phyloP scores from a whole-genome alignment of 2,888 invertebrate genomes.

The Scaptomyza caliginosa region DNA sequence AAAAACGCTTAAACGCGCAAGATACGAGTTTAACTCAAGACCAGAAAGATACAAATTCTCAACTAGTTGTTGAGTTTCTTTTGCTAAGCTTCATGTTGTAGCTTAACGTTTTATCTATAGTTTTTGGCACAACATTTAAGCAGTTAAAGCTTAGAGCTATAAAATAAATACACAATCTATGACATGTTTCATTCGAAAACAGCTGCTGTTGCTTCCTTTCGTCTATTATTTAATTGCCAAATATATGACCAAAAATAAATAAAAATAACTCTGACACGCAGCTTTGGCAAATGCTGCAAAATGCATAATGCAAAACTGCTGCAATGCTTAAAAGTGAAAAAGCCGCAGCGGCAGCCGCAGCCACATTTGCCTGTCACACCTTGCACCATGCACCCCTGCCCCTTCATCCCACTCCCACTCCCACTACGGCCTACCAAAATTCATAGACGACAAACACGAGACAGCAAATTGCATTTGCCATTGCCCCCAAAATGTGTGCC shows the following conservation, averaged over 20 bases:
- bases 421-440: conserved; percentile 43
- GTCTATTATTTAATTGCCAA: conserved; percentile 58
- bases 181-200: no score
- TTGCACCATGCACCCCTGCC: conserved; percentile 7
- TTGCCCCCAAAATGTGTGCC: conserved; percentile 49
- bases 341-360: conserved; percentile 69
- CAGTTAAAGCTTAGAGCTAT: no score
- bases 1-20: conserved; percentile 70
- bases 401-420: conserved; percentile 19
- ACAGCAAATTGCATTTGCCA: conserved; percentile 69
- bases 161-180: no score
- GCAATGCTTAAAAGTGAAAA: conserved; percentile 75
- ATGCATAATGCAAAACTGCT: conserved; percentile 38
- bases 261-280: conserved; percentile 60
- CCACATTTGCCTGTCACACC: conserved; percentile 72
- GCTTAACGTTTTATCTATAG: conserved; percentile 33
- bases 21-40: conserved; percentile 33
- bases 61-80: conserved; percentile 10
- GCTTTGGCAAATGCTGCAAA: conserved; percentile 56
- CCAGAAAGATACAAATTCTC: conserved; percentile 19
- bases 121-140: neutral
- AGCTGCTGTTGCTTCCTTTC: conserved; percentile 17
- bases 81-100: conserved; percentile 27
- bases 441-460: conserved; percentile 76
- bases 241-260: conserved; percentile 38